Base-by-base conservation (phyloP, 2,113 vertebrate species). In the Hippocampus abdominalis region DNA sequence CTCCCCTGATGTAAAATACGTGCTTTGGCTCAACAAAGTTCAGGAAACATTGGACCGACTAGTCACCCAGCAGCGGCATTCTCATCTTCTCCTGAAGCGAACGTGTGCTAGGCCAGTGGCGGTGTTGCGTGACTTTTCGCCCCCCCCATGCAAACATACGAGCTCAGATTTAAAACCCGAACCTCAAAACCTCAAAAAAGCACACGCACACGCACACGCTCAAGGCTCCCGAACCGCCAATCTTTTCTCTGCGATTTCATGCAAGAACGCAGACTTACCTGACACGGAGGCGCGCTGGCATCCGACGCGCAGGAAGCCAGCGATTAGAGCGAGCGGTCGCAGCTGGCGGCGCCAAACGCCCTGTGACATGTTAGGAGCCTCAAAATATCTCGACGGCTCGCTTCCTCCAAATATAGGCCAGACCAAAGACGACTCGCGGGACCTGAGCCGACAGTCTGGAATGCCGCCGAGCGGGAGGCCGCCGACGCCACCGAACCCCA, bases 381-480 rank as follows among this genome's bases (percentile, higher is more conserved):
- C 10, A 40, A 71, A 83, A 83, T 77, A 79, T 64, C 71, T 25
- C 9, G 21, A 46, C 8, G 8, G 12, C 73, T 3, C 11, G 12
- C 71, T 3, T 64, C 39, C 51, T 76, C 71, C 72, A 48, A 53
- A 74, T 75, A 73, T 70, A 65, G 74, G 32, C 42, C 65, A 12
- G 21, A 23, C 0, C 53, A 64, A 42, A 66, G 21, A 20, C 18
- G 6, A 2, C 42, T 3, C 36, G 21, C 1, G 63, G 44, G 39
- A 36, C 51, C n/a, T 61, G 69, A 25, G 65, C 65, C 70, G 61
- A 59, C 40, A 23, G 29, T 20, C 64, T 66, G 27, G n/a, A n/a
- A 27, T 54, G 57, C 16, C n/a, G 13, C 66, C 23, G 10, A 44
- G 23, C 18, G 4, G 59, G 42, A 64, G 65, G 66, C 59, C 70